Base-by-base conservation (phyloP, 2,113 vertebrate genomes). In the Ramphastos sulfuratus region DNA sequence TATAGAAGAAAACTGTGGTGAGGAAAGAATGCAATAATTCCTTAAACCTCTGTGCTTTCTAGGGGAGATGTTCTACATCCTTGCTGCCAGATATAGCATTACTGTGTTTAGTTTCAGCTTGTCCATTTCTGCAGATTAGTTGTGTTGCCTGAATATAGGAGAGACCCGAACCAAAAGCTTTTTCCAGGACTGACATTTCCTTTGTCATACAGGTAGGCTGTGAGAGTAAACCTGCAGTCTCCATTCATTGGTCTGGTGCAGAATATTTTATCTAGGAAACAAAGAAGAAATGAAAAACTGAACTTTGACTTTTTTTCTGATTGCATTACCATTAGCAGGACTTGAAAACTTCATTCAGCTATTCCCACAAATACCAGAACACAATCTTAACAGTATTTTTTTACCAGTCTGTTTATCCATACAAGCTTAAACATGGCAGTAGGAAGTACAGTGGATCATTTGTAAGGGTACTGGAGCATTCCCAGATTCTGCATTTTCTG, bases 11-110 rank as follows among this genome's bases (percentile, higher is more conserved):
- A 94, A 48, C 60, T 77, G 85, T 37, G 87, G 75, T 60, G 33
- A 84, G 70, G 70, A 75, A 82, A 67, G 84, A 93, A 95, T 89
- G 81, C 52, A 87, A 31, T 28, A 85, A 85, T 76, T 94, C 63
- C 79, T 91, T 89, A 87, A 64, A 74, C 82, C 60, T 87, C 4
- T 0, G 28, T 83, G 67, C 71, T 87, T 82, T 85, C 75, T 60
- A 89, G 19, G 25, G 35, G 15, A 55, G 37, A 60, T 80, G 55
- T 85, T 94, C 35, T 56, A 75, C 44, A 39, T 73, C n/a, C 30
- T 30, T 66, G 30, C 44, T 74, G 52, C 69, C 73, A 73, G 77
- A 60, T 65, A 20, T 42, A 28, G 17, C 20, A 6, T 27, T 82
- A 12, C 55, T 52, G 39, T 39, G 63, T 39, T 87, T n/a, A 6